phyloP scores from a whole-genome alignment of 2,113 vertebrate species.

The Lamprotornis superbus region DNA sequence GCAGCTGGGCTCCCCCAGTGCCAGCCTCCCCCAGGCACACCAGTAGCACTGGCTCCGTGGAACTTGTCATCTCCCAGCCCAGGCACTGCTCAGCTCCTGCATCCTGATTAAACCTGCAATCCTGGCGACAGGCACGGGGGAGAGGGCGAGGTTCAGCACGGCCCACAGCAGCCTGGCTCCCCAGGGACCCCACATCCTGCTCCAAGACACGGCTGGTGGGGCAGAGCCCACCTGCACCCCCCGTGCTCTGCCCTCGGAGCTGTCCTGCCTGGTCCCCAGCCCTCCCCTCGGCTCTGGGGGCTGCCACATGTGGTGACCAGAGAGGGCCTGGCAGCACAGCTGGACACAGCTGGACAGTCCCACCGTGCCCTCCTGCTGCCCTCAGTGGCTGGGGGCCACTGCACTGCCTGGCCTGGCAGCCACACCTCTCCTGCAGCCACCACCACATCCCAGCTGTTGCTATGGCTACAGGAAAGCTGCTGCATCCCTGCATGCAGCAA shows the following conservation, averaged over 20 bases:
- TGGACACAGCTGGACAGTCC: too few relatives aligned
- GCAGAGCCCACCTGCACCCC: neutral
- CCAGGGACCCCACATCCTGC: fast-evolving
- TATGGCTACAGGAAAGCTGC: neutral
- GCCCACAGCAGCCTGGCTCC: neutral
- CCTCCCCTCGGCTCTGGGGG: neutral
- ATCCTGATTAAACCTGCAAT: slow-evolving; percentile 63
- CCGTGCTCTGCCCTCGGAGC: neutral
- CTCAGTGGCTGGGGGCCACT: neutral
- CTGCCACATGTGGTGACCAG: neutral
- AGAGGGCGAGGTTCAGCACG: neutral
- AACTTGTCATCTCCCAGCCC: slow-evolving; percentile 70
- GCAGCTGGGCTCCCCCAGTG: neutral
- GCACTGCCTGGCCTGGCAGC: neutral
- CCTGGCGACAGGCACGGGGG: neutral
- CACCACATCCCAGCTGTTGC: neutral
- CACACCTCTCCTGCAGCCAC: neutral
- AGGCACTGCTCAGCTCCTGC: slow-evolving; percentile 67
- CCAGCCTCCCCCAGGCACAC: neutral
- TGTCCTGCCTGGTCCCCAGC: fast-evolving
- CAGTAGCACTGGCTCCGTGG: neutral
- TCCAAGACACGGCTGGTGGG: neutral
- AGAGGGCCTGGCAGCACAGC: neutral
- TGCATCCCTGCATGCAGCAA: neutral
- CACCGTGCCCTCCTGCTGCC: fast-evolving